Base-by-base conservation (phyloP, 2,113 vertebrate genomes). In the Mugil cephalus region DNA sequence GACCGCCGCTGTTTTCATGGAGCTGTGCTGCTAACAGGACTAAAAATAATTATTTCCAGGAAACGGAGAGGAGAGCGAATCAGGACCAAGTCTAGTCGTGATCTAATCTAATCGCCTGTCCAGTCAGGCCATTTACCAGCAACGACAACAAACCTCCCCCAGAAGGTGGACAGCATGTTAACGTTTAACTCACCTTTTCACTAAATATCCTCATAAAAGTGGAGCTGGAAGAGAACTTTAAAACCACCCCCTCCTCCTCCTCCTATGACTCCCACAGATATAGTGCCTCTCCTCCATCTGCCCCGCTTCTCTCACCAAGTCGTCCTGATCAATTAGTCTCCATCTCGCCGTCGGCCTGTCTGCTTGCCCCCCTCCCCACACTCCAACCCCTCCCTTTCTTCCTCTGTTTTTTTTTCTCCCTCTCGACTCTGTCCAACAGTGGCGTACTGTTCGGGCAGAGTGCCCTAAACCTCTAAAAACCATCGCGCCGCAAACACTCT, bases 401-500 rank as follows among this genome's bases (percentile, higher is more conserved):
- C 66, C 92, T 89, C 90, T 5, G 39, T 7, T 62, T 82, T 79
- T 89, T n/a, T n/a, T n/a, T n/a, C n/a, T n/a, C n/a, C 88, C 93
- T 88, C 90, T 92, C 79, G 75, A 76, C 65, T 58, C 77, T 79
- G 82, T 90, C 90, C 85, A 59, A 55, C 55, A 6, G 71, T 12
- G n/a, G 67, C 42, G 52, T 11, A 10, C 30, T 47, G 62, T 15
- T 18, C 40, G 42, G 92, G 90, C 88, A 72, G 71, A 78, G 59
- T 86, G 87, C 84, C 91, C 90, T 12, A 39, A 75, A 65, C 67
- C 77, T 66, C 77, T 80, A 77, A 83, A 30, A 79, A 70, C 89
- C 91, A 80, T 84, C 63, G 82, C 79, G 88, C 65, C 81, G 54
- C 88, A 90, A 95, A 92, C 92, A 94, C 84, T 75, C 56, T 51